Conservation (phyloP, 1,140 invertebrate genomes). For the Drosophila ogumai region DNA sequence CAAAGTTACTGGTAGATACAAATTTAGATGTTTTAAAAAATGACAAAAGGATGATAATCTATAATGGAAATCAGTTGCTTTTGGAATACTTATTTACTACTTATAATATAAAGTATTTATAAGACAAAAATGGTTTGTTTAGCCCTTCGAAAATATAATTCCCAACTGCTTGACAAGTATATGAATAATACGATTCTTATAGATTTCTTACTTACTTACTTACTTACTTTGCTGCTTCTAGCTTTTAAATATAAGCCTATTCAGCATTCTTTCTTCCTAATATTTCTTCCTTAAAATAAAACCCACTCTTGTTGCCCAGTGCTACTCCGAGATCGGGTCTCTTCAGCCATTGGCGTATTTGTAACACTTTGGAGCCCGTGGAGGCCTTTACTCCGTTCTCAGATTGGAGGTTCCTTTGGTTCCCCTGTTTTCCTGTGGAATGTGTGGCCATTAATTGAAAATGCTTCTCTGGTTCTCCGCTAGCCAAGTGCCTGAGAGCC, state of each 20-base stretch:
- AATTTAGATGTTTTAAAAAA: too few relatives aligned
- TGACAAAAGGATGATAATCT: too few relatives aligned
- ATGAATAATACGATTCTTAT: too few relatives aligned
- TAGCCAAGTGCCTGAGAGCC: conserved; percentile 55
- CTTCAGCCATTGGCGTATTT: conserved; percentile 70
- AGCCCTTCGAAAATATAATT: too few relatives aligned
- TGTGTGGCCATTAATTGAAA: conserved; percentile 83
- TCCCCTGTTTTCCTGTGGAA: conserved; percentile 45
- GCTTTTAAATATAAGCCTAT: neutral
- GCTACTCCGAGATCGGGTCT: conserved; percentile 12
- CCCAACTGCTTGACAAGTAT: too few relatives aligned
- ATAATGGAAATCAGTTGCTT: neutral
- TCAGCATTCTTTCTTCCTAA: neutral
- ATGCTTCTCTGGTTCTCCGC: conserved; percentile 49
- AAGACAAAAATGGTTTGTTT: too few relatives aligned
- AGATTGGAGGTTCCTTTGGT: conserved; percentile 9
- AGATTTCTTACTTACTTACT: too few relatives aligned
- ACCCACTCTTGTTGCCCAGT: conserved; percentile 17
- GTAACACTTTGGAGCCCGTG: conserved; percentile 36
- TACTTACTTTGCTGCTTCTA: neutral
- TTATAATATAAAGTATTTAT: too few relatives aligned
- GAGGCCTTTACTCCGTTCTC: conserved; percentile 15
- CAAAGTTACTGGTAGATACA: too few relatives aligned
- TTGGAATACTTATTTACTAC: neutral
- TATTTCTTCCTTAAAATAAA: too few relatives aligned